Percentiles rank a stretch among this genome's conserved stretches.
Evolutionary conservation across 2,888 invertebrate species (phyloP).

Genomic region (Callosobruchus maculatus): DNA sequence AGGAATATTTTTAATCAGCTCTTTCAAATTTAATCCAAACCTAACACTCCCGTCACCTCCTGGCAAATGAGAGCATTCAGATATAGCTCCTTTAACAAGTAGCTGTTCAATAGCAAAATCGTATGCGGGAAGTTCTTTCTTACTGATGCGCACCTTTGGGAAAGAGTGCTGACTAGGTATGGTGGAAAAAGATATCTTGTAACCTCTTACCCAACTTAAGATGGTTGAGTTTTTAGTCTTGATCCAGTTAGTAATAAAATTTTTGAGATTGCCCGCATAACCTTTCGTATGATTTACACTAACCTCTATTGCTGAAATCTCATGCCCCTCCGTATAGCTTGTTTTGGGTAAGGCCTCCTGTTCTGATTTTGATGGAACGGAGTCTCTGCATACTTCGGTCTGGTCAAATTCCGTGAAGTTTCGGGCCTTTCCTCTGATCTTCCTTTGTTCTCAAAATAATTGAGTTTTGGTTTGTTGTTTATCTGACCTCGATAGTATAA

Average conservation of each 20-base stretch:
- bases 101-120: neutral
- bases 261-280: neutral
- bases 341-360: neutral
- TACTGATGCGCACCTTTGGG: neutral
- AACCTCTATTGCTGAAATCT: neutral
- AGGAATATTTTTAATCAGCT: neutral
- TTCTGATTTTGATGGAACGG: neutral
- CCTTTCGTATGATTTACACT: neutral
- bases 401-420: too few relatives aligned
- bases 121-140: neutral
- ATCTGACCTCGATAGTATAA: slow-evolving; percentile 1
- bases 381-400: too few relatives aligned
- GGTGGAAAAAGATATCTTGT: slow-evolving; percentile 1
- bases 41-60: neutral
- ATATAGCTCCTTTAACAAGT: slow-evolving; percentile 1
- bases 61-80: neutral
- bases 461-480: slow-evolving; percentile 3
- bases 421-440: neutral
- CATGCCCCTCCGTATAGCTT: neutral
- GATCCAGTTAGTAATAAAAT: neutral
- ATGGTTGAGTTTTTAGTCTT: slow-evolving; percentile 1
- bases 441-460: neutral
- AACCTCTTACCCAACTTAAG: neutral
- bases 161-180: neutral
- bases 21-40: slow-evolving; percentile 1